These are phyloP conservation scores for Cettia cetti DNA, from an alignment of 2,113 vertebrate genomes.

Conservation along the genomic window DNA sequence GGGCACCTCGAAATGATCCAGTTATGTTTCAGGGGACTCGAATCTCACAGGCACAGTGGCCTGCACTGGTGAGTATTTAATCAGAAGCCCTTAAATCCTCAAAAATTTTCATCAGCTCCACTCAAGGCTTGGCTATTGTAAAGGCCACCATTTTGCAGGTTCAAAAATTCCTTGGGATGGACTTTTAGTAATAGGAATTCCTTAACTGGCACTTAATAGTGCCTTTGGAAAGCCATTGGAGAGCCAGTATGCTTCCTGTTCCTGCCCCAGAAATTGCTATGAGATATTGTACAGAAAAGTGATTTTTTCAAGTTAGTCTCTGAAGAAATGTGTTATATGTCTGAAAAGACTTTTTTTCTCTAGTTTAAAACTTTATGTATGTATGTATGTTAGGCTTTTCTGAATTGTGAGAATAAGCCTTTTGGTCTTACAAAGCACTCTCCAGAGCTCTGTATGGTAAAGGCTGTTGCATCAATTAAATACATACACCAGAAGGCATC, in stretches of 20 bases:
- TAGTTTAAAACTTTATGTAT: background rate
- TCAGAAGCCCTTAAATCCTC: background rate
- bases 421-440: background rate
- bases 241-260: background rate
- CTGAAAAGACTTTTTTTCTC: background rate
- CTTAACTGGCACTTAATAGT: background rate
- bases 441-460: background rate
- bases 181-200: background rate
- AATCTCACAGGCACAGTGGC: constrained; percentile 80
- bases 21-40: constrained; percentile 69
- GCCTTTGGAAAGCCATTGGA: background rate
- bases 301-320: background rate
- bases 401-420: background rate
- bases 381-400: background rate
- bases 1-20: constrained; percentile 83
- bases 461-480: background rate
- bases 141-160: background rate
- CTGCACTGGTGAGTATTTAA: constrained; percentile 86
- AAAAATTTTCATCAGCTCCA: background rate
- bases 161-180: background rate
- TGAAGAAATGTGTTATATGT: background rate
- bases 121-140: background rate
- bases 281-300: background rate
- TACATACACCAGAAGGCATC: background rate
- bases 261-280: background rate